These are phyloP conservation scores for Ferrisia virgata DNA, from an alignment of 2,888 invertebrate genomes.

Conservation along the genomic window DNA sequence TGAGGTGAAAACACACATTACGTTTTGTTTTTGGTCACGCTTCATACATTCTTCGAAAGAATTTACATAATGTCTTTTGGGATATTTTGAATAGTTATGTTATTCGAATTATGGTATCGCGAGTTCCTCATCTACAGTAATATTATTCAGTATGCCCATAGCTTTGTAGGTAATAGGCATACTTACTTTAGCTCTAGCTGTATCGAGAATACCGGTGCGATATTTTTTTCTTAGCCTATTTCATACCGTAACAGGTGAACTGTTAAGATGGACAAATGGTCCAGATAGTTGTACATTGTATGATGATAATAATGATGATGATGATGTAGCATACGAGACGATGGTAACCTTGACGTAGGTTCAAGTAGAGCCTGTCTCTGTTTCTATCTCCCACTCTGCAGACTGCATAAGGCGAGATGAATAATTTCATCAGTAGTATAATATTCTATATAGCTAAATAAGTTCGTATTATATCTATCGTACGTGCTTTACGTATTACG, in stretches of 20 bases:
- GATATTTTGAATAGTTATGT: background rate
- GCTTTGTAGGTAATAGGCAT: too few species aligned
- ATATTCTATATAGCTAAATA: background rate
- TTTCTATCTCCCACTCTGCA: background rate
- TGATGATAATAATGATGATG: background rate
- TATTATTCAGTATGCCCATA: too few species aligned
- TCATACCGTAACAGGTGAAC: background rate
- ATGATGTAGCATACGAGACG: background rate
- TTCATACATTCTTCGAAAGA: background rate
- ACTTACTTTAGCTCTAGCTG: background rate
- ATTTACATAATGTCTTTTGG: background rate
- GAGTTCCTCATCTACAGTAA: background rate
- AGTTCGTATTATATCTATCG: too few species aligned
- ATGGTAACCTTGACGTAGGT: constrained; percentile 3
- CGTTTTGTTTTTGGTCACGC: constrained; percentile 6
- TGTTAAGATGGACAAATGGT: background rate
- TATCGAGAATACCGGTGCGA: background rate
- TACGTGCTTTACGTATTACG: background rate
- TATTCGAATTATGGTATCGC: background rate
- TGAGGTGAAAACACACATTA: background rate
- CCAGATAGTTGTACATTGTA: background rate
- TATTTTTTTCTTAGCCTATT: background rate
- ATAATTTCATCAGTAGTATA: background rate
- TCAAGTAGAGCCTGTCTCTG: background rate
- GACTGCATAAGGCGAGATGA: background rate